phyloP scores from a whole-genome alignment of 2,113 vertebrate genomes.

The Paralichthys olivaceus region DNA sequence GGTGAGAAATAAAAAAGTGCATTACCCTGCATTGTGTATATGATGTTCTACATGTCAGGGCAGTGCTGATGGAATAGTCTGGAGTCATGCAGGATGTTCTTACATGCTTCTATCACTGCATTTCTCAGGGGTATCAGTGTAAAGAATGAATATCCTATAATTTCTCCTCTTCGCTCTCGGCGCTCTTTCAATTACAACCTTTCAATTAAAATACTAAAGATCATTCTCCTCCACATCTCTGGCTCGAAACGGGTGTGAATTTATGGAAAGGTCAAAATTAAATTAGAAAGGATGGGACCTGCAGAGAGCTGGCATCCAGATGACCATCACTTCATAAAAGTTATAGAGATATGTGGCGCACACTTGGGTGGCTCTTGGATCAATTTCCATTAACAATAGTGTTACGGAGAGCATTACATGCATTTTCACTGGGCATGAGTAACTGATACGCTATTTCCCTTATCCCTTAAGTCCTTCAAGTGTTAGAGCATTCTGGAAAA shows the following conservation, averaged over 20 bases:
- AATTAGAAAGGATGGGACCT: conserved; percentile 67
- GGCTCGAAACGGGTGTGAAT: conserved; percentile 70
- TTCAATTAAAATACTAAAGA: conserved; percentile 71
- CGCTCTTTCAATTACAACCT: conserved; percentile 75
- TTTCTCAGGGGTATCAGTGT: conserved; percentile 60
- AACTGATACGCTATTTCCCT: conserved; percentile 72
- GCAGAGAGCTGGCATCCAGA: conserved; percentile 49
- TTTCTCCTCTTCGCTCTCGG: conserved; percentile 56
- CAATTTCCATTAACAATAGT: conserved; percentile 71
- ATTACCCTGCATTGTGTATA: conserved; percentile 36
- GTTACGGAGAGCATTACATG: conserved; percentile 69
- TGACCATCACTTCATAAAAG: conserved; percentile 69
- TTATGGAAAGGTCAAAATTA: conserved; percentile 77
- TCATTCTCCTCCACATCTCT: conserved; percentile 44
- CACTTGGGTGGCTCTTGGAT: conserved; percentile 53
- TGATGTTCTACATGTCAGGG: conserved; percentile 39
- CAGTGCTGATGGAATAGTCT: conserved; percentile 23
- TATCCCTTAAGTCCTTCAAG: conserved; percentile 73
- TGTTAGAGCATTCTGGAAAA: conserved; percentile 66
- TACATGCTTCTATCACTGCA: conserved; percentile 29
- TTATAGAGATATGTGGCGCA: conserved; percentile 53
- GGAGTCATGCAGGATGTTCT: conserved; percentile 54
- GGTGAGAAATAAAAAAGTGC: conserved; percentile 48
- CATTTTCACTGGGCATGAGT: conserved; percentile 68
- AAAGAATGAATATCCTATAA: conserved; percentile 70